A percentile compares a stretch with the other conserved stretches of the same genome.
These are phyloP conservation scores for Coracias cyanogaster DNA, from an alignment of 2,797 vertebrate genomes.

Conservation along the genomic window DNA sequence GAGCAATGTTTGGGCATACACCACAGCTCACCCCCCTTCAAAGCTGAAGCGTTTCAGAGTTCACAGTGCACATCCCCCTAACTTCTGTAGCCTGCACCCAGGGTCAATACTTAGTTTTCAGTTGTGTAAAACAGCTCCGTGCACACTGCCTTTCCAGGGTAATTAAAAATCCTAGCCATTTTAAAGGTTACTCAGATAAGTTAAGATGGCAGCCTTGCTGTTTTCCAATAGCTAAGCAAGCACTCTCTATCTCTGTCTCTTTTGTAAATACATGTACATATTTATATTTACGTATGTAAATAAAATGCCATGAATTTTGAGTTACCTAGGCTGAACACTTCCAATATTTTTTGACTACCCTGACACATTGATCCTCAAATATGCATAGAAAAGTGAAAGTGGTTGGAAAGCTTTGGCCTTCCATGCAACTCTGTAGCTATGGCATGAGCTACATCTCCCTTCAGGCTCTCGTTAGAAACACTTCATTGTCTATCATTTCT, in stretches of 20 bases:
- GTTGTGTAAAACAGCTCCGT: background rate
- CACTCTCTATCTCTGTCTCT: background rate
- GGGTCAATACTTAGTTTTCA: background rate
- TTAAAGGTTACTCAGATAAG: background rate
- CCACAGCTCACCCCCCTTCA: background rate
- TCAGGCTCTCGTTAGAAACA: background rate
- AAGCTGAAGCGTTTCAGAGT: background rate
- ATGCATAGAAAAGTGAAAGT: background rate
- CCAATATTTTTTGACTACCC: background rate
- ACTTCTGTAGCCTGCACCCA: background rate
- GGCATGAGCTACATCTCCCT: background rate
- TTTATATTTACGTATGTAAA: no score
- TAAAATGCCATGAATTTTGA: background rate
- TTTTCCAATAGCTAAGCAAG: background rate
- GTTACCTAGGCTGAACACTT: background rate
- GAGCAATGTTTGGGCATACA: background rate
- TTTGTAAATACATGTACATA: accelerated
- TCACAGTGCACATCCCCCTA: background rate
- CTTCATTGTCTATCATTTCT: background rate
- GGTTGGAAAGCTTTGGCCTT: background rate
- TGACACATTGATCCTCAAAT: background rate
- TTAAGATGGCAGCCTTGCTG: background rate
- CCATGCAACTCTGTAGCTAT: background rate
- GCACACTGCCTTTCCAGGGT: background rate
- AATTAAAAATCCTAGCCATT: background rate